phyloP scores from a whole-genome alignment of 2,113 vertebrate genomes.

The Megaleporinus macrocephalus region DNA sequence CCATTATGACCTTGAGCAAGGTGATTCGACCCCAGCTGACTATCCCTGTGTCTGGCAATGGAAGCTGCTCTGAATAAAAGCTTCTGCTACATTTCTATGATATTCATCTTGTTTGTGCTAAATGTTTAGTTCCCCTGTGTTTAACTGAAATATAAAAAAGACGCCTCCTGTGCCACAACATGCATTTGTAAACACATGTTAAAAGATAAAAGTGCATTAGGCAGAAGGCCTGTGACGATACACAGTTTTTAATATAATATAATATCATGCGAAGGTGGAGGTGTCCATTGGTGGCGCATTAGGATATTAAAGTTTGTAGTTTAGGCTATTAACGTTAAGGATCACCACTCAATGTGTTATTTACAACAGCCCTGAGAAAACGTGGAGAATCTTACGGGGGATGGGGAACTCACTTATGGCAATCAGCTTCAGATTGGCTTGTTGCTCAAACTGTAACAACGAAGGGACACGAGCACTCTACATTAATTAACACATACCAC shows the following conservation, averaged over 20 bases:
- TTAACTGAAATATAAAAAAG: neutral
- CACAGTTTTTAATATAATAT: slow-evolving; percentile 2
- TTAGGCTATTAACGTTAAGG: neutral
- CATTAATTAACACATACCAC: too few species aligned
- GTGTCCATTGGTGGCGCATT: neutral
- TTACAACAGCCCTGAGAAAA: slow-evolving; percentile 6
- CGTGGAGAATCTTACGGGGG: neutral
- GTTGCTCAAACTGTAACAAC: neutral
- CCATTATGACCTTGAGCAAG: slow-evolving; percentile 8
- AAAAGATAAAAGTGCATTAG: slow-evolving; percentile 10
- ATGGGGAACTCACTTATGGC: neutral
- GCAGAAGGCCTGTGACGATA: neutral
- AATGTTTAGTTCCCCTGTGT: neutral
- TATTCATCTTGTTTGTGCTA: neutral
- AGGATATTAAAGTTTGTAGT: neutral
- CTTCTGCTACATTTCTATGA: neutral
- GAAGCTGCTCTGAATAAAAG: neutral
- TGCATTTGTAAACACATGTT: slow-evolving; percentile 4
- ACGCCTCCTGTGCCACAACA: neutral
- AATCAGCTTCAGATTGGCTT: neutral
- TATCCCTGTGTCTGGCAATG: neutral
- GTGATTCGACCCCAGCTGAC: neutral
- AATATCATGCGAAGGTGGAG: slow-evolving; percentile 9
- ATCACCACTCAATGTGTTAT: neutral
- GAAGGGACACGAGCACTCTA: neutral